Evolutionary conservation across 2,113 vertebrate genomes (phyloP), one percentile per base, ranked within the genome.

Genomic region (Semicossyphus pulcher): DNA sequence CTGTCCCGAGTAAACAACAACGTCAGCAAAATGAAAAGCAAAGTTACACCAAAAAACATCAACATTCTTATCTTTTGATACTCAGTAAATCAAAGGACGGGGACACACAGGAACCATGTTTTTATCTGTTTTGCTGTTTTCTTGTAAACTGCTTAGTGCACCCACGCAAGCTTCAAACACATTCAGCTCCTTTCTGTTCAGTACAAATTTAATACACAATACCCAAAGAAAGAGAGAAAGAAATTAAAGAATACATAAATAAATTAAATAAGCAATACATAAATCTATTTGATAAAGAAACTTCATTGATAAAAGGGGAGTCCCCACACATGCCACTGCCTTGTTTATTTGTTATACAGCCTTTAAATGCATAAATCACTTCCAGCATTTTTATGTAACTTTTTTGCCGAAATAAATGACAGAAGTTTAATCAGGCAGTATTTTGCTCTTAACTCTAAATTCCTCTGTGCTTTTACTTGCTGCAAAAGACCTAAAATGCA

Each of bases 1-100:
- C 85, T 61, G 76, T 86, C 81, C 86, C 72, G 68, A 77, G 82
- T 86, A 89, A 86, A 91, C 53, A 29, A 88, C 82, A 61, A 87
- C 44, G 32, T 82, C 79, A 73, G 88, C 85, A 66, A 83, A 89
- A 86, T 37, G 56, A 82, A 89, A 87, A 91, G 71, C 71, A 85
- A 90, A 84, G 54, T 52, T 78, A 90, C 86, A 86, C 82, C 65
- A 67, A 76, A n/a, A 79, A 87, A 88, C 73, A 80, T 78, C 48
- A 39, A 88, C 84, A 87, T 84, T 86, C 79, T 84, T 76, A 76
- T 80, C 31, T 64, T 78, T 65, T 56, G 53, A 72, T 77, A 63
- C 32, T 65, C 63, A 44, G 56, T 63, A 84, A 82, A 87, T 76
- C 21, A 76, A 57, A 85, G 32, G 61, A 86, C 54, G 58, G 16